Conservation (phyloP, 1,140 invertebrate genomes). For the Saccostrea echinata region DNA sequence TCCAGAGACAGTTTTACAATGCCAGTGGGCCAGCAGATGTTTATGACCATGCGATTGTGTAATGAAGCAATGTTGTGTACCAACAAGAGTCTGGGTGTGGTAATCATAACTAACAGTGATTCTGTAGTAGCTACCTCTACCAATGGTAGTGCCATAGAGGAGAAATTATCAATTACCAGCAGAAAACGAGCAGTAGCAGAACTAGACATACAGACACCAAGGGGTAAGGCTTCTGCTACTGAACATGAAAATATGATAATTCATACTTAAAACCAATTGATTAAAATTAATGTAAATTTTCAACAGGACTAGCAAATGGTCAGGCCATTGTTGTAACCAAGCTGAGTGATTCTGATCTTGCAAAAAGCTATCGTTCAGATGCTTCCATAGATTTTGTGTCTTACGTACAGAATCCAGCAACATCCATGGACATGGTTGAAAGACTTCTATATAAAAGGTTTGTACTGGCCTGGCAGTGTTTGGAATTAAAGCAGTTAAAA, state of each 20-base stretch:
- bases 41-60: conserved; percentile 52
- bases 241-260: too few relatives aligned
- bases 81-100: conserved; percentile 51
- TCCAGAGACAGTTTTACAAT: conserved; percentile 50
- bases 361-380: conserved; percentile 50
- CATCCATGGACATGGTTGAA: conserved; percentile 51
- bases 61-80: conserved; percentile 59
- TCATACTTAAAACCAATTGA: too few relatives aligned
- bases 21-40: conserved; percentile 56
- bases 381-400: conserved; percentile 57
- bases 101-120: conserved; percentile 30
- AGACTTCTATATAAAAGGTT: conserved; percentile 51
- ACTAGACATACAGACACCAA: conserved; percentile 19
- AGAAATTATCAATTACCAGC: not conserved
- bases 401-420: conserved; percentile 55
- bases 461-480: not conserved
- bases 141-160: conserved; percentile 46
- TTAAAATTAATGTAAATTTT: not conserved
- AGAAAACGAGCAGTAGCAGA: conserved; percentile 13
- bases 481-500: not conserved
- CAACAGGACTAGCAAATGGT: conserved; percentile 52
- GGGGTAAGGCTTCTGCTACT: not conserved
- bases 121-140: conserved; percentile 43
- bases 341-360: conserved; percentile 51
- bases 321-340: conserved; percentile 52